A percentile compares a stretch with the other conserved stretches of the same genome.
phyloP scores from a whole-genome alignment of 2,888 invertebrate genomes.

The Hymenopus coronatus region DNA sequence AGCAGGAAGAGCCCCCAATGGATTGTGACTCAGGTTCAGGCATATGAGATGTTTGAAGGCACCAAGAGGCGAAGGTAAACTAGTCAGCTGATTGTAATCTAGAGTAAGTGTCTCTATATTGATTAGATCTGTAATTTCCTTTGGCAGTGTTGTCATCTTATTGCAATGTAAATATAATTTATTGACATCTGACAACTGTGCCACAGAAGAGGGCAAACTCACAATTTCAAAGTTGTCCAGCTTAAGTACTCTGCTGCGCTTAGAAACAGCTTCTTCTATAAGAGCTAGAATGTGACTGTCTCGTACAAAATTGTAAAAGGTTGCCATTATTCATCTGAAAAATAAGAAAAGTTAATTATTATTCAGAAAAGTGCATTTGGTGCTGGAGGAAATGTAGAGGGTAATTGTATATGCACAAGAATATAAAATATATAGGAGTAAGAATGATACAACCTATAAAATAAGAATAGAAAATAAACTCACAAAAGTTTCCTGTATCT shows the following conservation, averaged over 20 bases:
- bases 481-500: no score
- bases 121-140: slow-evolving; percentile 52
- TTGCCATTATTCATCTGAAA: slow-evolving; percentile 17
- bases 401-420: no score
- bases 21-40: slow-evolving; percentile 66
- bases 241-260: slow-evolving; percentile 58
- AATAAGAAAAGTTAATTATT: neutral
- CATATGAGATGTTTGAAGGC: slow-evolving; percentile 58
- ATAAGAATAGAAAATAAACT: no score
- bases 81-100: slow-evolving; percentile 62
- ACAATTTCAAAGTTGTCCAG: slow-evolving; percentile 63
- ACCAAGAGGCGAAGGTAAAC: slow-evolving; percentile 60
- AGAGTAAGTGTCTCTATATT: slow-evolving; percentile 61
- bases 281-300: slow-evolving; percentile 64
- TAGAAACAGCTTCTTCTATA: slow-evolving; percentile 61
- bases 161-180: slow-evolving; percentile 65
- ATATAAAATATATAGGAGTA: no score
- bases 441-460: no score
- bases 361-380: no score
- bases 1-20: slow-evolving; percentile 55
- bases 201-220: slow-evolving; percentile 57
- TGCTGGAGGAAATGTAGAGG: no score
- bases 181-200: slow-evolving; percentile 56
- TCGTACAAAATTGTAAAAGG: slow-evolving; percentile 64
- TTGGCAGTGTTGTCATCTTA: slow-evolving; percentile 55